Evolutionary conservation across 2,113 vertebrate genomes (phyloP).

Genomic region (Passer montanus): DNA sequence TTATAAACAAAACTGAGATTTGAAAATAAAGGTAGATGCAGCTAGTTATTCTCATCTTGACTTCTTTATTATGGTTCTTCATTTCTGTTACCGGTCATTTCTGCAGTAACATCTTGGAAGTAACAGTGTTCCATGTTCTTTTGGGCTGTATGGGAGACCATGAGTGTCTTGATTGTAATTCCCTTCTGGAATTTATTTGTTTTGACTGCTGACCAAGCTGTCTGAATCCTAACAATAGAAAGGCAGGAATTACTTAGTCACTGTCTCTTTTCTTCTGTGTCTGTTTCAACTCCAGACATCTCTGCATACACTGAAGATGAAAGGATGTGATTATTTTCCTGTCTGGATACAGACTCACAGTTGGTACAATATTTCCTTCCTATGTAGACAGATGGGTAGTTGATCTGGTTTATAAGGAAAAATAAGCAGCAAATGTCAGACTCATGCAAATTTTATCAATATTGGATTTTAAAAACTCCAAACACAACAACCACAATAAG

Average conservation of each 20-base stretch:
- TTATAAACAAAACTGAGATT: not conserved
- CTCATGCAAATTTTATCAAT: not conserved
- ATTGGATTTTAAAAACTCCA: not conserved
- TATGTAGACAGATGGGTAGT: not conserved
- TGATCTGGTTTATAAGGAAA: not conserved
- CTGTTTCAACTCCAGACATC: slow-evolving; percentile 12
- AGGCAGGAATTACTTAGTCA: slow-evolving; percentile 24
- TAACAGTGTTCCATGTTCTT: not conserved
- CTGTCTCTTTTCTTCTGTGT: not conserved
- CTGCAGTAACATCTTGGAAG: not conserved
- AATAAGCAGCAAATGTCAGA: not conserved
- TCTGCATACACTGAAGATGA: not conserved
- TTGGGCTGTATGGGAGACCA: not conserved
- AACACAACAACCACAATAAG: not conserved
- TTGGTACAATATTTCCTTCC: not conserved
- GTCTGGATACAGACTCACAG: not conserved
- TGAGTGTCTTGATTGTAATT: not conserved
- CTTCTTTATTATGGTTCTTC: not conserved
- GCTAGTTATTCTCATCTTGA: not conserved
- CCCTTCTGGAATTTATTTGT: not conserved
- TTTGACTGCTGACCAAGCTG: not conserved
- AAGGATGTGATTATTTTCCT: not conserved
- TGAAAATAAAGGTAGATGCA: not conserved
- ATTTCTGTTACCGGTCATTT: not conserved
- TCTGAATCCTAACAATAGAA: slow-evolving; percentile 3